Conservation (phyloP, 2,888 invertebrate species). For the Tetranychus piercei region DNA sequence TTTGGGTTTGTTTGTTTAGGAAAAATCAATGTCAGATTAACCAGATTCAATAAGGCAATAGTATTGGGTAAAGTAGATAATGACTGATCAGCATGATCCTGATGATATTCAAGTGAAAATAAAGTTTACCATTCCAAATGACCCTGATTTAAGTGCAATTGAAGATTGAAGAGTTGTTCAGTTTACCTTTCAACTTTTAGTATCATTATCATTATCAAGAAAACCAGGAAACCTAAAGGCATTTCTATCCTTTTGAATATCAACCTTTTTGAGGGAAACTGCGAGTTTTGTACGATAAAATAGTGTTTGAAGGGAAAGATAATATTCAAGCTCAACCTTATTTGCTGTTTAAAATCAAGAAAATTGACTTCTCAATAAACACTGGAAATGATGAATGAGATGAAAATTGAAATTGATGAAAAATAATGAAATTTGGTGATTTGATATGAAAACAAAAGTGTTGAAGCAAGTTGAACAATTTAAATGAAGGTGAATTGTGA, state of each 20-base stretch:
- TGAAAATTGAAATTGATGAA: background rate
- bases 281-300: too few relatives aligned
- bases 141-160: background rate
- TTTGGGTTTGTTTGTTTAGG: background rate
- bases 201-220: background rate
- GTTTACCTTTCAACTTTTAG: background rate
- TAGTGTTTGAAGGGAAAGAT: too few relatives aligned
- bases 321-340: background rate
- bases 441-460: background rate
- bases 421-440: background rate
- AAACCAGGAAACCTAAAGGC: conserved; percentile 1
- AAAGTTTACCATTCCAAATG: background rate
- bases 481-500: background rate
- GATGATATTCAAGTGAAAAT: background rate
- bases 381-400: too few relatives aligned
- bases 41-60: background rate
- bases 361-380: too few relatives aligned
- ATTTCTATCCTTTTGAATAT: background rate
- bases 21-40: background rate
- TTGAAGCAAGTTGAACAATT: background rate
- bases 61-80: background rate
- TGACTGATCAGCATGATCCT: background rate
- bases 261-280: background rate
- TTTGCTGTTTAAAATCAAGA: background rate
- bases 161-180: background rate